Evolutionary conservation across 64 coral and sea anemone genomes (phyloP).

Genomic region (Montipora sp.): DNA sequence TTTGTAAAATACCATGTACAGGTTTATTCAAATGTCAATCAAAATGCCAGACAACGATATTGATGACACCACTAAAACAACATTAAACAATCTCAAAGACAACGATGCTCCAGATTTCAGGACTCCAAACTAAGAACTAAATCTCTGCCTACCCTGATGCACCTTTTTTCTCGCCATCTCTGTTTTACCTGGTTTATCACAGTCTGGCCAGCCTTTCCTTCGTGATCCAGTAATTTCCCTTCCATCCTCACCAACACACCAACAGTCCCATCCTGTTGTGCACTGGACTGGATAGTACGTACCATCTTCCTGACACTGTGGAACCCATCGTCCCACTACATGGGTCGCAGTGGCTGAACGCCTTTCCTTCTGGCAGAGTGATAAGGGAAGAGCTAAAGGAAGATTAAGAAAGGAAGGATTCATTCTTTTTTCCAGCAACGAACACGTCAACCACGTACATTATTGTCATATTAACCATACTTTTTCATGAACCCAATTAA

Average conservation of each 20-base stretch:
- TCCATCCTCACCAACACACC: slow-evolving; percentile 91
- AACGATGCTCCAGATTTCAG: too few species aligned
- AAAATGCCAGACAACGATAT: too few species aligned
- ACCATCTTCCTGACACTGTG: slow-evolving; percentile 82
- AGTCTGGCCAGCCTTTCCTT: slow-evolving; percentile 81
- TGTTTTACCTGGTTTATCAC: slow-evolving; percentile 71
- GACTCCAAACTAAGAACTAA: too few species aligned
- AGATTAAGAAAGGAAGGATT: neutral
- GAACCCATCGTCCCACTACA: slow-evolving; percentile 83
- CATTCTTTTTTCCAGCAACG: neutral
- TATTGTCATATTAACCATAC: too few species aligned
- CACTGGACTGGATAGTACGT: slow-evolving; percentile 84
- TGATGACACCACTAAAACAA: too few species aligned
- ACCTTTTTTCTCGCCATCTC: neutral
- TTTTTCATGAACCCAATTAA: too few species aligned
- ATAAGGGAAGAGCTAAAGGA: slow-evolving; percentile 38
- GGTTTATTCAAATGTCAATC: too few species aligned
- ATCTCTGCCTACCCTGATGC: too few species aligned
- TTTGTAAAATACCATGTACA: too few species aligned
- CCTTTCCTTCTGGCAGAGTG: slow-evolving; percentile 76
- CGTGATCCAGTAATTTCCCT: slow-evolving; percentile 69
- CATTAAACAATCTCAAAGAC: too few species aligned
- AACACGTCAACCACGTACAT: too few species aligned
- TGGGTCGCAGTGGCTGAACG: slow-evolving; percentile 65
- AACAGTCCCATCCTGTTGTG: slow-evolving; percentile 84